A percentile compares a stretch with the other conserved stretches of the same genome.
These are phyloP conservation scores for Drosophila mercatorum DNA, from an alignment of 2,888 invertebrate species.

Conservation along the genomic window DNA sequence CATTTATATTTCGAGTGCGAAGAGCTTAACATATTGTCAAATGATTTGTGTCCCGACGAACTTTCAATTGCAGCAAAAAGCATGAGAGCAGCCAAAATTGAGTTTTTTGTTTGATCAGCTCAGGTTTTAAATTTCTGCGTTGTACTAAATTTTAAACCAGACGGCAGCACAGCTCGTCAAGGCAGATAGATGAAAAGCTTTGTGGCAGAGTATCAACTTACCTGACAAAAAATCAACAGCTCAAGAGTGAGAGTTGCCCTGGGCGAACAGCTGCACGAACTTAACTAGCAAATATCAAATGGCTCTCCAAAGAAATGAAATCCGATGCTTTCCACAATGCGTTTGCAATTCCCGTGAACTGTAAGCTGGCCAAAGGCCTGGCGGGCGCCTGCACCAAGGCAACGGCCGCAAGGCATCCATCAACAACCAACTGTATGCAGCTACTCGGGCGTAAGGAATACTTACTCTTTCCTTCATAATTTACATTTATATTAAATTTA, in stretches of 20 bases:
- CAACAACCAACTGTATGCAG: slow-evolving; percentile 39
- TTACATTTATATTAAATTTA: not conserved
- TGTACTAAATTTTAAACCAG: not conserved
- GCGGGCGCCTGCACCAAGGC: not conserved
- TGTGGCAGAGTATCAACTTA: not conserved
- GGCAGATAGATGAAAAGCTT: slow-evolving; percentile 8
- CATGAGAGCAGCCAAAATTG: not conserved
- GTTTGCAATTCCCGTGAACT: slow-evolving; percentile 26
- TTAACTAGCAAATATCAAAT: slow-evolving; percentile 13
- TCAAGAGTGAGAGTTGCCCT: slow-evolving; percentile 14
- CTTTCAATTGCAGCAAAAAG: not conserved
- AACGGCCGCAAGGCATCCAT: slow-evolving; percentile 54
- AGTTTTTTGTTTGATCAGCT: not conserved
- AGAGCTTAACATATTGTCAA: not conserved
- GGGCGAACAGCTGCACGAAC: not conserved
- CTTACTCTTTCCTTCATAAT: slow-evolving; percentile 16
- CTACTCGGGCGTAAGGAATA: slow-evolving; percentile 41
- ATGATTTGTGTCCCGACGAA: not conserved
- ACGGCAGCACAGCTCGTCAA: not conserved
- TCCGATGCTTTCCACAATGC: slow-evolving; percentile 21
- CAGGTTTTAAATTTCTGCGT: not conserved
- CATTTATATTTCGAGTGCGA: slow-evolving; percentile 2
- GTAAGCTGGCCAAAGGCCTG: slow-evolving; percentile 4
- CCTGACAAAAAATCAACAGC: not conserved
- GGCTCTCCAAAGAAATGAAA: slow-evolving; percentile 23